Conservation (phyloP, 2,797 vertebrate species). For the Gorsachius magnificus region DNA sequence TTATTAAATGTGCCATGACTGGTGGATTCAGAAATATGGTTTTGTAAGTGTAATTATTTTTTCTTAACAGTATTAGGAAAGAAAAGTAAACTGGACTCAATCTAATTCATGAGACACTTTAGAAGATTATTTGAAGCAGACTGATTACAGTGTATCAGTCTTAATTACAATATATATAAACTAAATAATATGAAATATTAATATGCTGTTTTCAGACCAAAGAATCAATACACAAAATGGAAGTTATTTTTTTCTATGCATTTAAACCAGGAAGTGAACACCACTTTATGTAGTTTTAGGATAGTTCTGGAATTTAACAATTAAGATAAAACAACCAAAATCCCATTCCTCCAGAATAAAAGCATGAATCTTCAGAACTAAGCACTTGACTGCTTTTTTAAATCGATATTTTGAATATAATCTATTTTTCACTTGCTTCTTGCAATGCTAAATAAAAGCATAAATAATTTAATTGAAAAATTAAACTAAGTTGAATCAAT, state of each 20-base stretch:
- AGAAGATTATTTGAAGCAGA: constrained; percentile 48
- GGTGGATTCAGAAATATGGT: background rate
- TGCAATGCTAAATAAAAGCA: constrained; percentile 19
- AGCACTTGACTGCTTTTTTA: background rate
- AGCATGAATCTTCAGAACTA: background rate
- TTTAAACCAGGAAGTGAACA: constrained; percentile 33
- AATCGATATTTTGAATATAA: background rate
- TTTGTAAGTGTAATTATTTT: constrained; percentile 23
- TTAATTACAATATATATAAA: constrained; percentile 53
- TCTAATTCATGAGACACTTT: constrained; percentile 38
- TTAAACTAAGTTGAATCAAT: constrained; percentile 31
- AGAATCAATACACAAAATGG: constrained; percentile 23
- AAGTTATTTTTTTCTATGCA: constrained; percentile 15
- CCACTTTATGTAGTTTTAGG: constrained; percentile 23
- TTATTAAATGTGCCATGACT: background rate
- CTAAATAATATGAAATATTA: constrained; percentile 56
- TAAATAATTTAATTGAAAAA: constrained; percentile 25
- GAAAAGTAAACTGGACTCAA: constrained; percentile 19
- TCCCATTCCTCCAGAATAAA: background rate
- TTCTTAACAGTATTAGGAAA: constrained; percentile 30
- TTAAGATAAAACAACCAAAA: constrained; percentile 3
- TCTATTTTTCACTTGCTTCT: background rate
- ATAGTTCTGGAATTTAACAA: background rate
- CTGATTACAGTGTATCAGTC: constrained; percentile 25
- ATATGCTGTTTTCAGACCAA: constrained; percentile 40